Base-by-base conservation (phyloP, 1,140 invertebrate species). In the Hylaeus volcanicus region DNA sequence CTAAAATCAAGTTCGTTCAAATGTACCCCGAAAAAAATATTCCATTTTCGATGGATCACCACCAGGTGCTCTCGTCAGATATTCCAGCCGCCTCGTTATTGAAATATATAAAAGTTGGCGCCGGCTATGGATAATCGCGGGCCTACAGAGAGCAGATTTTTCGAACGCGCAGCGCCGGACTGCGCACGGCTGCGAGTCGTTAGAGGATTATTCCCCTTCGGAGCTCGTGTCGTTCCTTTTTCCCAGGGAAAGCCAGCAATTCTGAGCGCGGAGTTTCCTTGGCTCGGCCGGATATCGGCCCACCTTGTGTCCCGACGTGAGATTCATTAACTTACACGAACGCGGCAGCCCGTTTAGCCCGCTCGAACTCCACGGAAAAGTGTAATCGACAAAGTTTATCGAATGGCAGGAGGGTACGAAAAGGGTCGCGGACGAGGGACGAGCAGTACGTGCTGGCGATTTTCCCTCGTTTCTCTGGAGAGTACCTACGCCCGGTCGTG, bases 311-410 rank as follows among this genome's bases (percentile, higher is more conserved):
- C 82, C 74, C 76, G 71, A 86, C 81, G 84, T 81, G 88, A 86
- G 87, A 90, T 89, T 90, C 89, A 90, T 90, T 90, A 90, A 89
- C 88, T 87, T 89, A 84, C 88, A 89, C 89, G 82, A 71, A 58
- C 70, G 74, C 73, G 76, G 79, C 74, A 65, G 74, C 83, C 71
- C 72, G 79, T 76, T 85, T 74, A 70, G 84, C 55, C 70, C 64
- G 78, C 66, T 69, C 63, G 60, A 82, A 85, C 85, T 84, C 81
- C 65, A 84, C 86, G 88, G 85, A 88, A 91, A 92, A 91, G 90
- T 89, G 90, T 90, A 91, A 91, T 91, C 90, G 88, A 91, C 89
- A 90, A 91, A 91, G 88, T 92, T 92, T 91, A 91, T 92, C 90
- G 90, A 84, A 87, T 88, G 88, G 86, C 89, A 89, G 86, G 81